Base-by-base conservation (phyloP, 2,888 invertebrate genomes). In the Buathra laborator region DNA sequence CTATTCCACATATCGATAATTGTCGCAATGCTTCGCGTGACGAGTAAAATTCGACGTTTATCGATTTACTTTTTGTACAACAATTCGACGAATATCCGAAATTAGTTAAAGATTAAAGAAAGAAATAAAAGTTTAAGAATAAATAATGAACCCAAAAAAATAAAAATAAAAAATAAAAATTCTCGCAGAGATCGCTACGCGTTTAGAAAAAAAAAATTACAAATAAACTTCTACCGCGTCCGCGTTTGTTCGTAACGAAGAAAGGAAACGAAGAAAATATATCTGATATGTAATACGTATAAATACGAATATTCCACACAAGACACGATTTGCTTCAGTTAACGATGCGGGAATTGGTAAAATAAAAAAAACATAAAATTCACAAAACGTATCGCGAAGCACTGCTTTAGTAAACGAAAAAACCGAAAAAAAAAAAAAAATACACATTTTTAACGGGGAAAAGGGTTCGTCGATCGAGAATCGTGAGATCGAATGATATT, bases 1-100 rank as follows among this genome's bases (percentile, higher is more conserved):
- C 12, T 66, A 59, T 77, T 77, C 72, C 79, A 72, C 79, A 79
- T 84, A 82, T 86, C 86, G 81, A 79, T 78, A 48, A 75, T 53
- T 71, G 64, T 77, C 68, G 74, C 74, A 46, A 66, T 78, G 53
- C 44, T 67, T 83, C 53, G 68, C 53, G 68, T 70, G 53, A 71
- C 67, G 43, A 68, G 56, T 66, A 70, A 64, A 64, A 81, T 64
- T 32, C 46, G 70, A 77, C 66, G 59, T 75, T 77, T 44, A 70
- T 68, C 66, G 56, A 72, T 56, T 67, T 16, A 56, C n/a, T 80
- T 78, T 82, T 83, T 79, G 71, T 78, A 83, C 72, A 67, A 83
- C 72, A 62, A 78, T 79, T 62, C 70, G 64, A 82, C 53, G 46
- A 64, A 83, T 72, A 72, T 77, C 67, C 53, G 72, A 37, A 74